Evolutionary conservation across 2,888 invertebrate genomes (phyloP).

Genomic region (Agriotes lineatus): DNA sequence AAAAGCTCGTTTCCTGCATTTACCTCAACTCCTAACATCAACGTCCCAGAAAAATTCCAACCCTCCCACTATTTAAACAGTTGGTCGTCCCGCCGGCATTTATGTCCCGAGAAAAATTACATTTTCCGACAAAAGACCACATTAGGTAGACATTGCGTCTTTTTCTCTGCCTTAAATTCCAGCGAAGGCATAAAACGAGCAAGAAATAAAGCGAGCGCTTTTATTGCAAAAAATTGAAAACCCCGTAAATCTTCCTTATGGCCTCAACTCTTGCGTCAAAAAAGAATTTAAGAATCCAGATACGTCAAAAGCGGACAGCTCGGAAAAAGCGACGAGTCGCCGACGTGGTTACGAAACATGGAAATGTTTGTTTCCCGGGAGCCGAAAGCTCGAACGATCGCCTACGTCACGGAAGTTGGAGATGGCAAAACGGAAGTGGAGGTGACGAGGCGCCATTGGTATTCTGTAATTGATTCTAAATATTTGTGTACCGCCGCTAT

Average conservation of each 20-base stretch:
- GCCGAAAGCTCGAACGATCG: conserved; percentile 57
- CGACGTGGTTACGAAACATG: conserved; percentile 32
- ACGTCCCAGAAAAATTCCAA: background rate
- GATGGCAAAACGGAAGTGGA: conserved; percentile 45
- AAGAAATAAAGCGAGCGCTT: background rate
- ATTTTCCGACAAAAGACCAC: background rate
- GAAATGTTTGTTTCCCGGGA: conserved; percentile 52
- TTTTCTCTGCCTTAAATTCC: background rate
- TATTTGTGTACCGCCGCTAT: conserved; percentile 46
- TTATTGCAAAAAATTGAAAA: background rate
- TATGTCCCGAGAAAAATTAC: background rate
- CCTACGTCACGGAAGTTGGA: conserved; percentile 54
- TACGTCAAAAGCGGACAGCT: background rate
- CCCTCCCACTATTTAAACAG: background rate
- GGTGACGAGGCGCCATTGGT: conserved; percentile 53
- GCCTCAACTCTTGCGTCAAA: background rate
- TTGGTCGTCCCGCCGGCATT: background rate
- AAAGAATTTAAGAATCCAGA: background rate
- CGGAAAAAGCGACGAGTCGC: conserved; percentile 1
- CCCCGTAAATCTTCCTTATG: conserved; percentile 12
- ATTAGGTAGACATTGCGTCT: background rate
- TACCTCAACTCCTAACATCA: background rate
- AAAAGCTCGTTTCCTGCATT: too few relatives aligned
- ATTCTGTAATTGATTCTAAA: conserved; percentile 55
- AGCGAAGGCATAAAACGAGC: background rate